Evolutionary conservation across 2,797 vertebrate species (phyloP).

Genomic region (Danio kyathit): DNA sequence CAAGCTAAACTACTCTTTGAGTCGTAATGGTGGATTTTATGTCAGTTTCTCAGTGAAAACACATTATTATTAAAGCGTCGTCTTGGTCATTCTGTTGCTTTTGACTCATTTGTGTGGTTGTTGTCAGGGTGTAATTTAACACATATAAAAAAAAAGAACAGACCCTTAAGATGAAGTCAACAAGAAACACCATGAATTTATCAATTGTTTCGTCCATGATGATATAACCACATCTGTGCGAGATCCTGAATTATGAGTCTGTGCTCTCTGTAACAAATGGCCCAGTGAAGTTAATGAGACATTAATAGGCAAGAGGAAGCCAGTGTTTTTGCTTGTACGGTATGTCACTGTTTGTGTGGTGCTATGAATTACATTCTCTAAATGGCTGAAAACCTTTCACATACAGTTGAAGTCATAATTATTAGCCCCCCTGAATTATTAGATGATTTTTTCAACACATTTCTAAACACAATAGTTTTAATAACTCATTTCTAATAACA

Average conservation of each 20-base stretch:
- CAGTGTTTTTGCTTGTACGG: background rate
- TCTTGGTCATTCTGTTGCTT: conserved; percentile 6
- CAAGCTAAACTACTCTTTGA: background rate
- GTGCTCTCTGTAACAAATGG: conserved; percentile 11
- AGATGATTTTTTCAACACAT: too few species aligned
- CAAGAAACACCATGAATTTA: conserved; percentile 20
- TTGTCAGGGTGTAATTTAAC: conserved; percentile 27
- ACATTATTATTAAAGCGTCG: background rate
- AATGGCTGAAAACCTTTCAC: too few species aligned
- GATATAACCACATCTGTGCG: conserved; percentile 20
- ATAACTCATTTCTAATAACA: too few species aligned
- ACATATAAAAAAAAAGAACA: conserved; percentile 4
- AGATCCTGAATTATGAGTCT: conserved; percentile 31
- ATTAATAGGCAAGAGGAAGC: conserved; percentile 32
- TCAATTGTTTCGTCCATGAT: conserved; percentile 22
- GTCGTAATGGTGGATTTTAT: background rate
- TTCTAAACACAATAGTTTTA: too few species aligned
- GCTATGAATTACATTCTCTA: too few species aligned
- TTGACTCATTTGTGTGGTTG: background rate
- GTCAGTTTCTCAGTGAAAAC: background rate
- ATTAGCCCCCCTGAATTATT: too few species aligned
- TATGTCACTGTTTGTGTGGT: too few species aligned
- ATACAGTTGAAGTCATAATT: too few species aligned
- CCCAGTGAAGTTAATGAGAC: conserved; percentile 36
- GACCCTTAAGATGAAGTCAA: conserved; percentile 16